Conservation (phyloP, 2,797 vertebrate species). For the Myripristis jacobus region DNA sequence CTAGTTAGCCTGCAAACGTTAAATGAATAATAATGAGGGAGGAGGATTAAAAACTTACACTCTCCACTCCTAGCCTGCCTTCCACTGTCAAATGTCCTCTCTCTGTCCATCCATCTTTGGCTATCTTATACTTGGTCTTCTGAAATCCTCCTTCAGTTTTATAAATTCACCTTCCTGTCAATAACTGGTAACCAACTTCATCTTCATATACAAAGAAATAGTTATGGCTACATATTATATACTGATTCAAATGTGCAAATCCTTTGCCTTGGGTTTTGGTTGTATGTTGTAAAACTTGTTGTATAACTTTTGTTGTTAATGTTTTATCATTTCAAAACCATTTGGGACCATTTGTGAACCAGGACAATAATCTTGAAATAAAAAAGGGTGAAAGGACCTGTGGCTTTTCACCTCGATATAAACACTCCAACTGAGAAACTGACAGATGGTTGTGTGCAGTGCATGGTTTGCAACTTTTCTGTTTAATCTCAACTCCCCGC, state of each 20-base stretch:
- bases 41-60: constrained; percentile 34
- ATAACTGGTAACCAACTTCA: constrained; percentile 6
- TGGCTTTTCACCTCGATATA: too few species aligned
- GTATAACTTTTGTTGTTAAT: too few species aligned
- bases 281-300: neutral
- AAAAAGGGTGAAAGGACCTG: too few species aligned
- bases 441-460: too few species aligned
- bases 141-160: constrained; percentile 28
- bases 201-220: constrained; percentile 13
- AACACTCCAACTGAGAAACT: too few species aligned
- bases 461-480: too few species aligned
- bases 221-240: neutral
- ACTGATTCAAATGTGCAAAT: neutral
- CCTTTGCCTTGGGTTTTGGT: neutral
- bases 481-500: too few species aligned
- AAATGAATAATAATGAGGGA: neutral
- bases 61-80: constrained; percentile 52
- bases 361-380: neutral
- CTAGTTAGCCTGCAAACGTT: neutral
- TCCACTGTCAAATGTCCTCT: constrained; percentile 43
- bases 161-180: constrained; percentile 35
- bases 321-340: too few species aligned
- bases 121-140: constrained; percentile 21
- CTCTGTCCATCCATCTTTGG: constrained; percentile 36
- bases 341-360: too few species aligned